A percentile compares a stretch with the other conserved stretches of the same genome.
These are phyloP conservation scores for Pelagia noctiluca DNA, from an alignment of 30 jellyfish, hydroid and myxozoan genomes.

Conservation along the genomic window DNA sequence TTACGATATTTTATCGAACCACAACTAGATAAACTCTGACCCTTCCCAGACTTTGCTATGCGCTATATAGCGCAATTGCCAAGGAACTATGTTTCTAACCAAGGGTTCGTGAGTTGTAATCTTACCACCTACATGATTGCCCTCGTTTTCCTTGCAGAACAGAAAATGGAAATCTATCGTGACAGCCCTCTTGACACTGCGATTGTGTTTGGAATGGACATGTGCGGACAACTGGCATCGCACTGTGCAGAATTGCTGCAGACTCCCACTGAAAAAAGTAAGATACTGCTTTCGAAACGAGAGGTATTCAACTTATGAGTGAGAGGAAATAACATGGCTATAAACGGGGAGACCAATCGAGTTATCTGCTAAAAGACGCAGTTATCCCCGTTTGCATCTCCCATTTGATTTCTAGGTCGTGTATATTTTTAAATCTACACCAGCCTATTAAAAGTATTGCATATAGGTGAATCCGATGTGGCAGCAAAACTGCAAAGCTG, in stretches of 20 bases:
- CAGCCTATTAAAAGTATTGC: no score
- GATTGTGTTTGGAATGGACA: conserved; percentile 89
- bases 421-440: no score
- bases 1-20: no score
- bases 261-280: conserved; percentile 6
- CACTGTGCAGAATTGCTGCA: conserved; percentile 50
- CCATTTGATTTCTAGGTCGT: no score
- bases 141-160: conserved; percentile 12
- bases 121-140: not conserved
- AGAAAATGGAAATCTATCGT: conserved; percentile 17
- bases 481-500: no score
- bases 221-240: conserved; percentile 65
- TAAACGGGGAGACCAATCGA: no score
- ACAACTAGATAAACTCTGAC: no score
- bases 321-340: no score
- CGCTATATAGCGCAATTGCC: not conserved
- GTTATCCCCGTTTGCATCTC: no score
- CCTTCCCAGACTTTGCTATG: not conserved
- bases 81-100: not conserved
- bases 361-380: no score
- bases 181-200: conserved; percentile 90
- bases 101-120: not conserved
- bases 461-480: no score
- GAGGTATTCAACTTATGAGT: no score
- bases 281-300: conserved; percentile 14